phyloP scores from a whole-genome alignment of 1,140 invertebrate genomes.

The Diprion similis region DNA sequence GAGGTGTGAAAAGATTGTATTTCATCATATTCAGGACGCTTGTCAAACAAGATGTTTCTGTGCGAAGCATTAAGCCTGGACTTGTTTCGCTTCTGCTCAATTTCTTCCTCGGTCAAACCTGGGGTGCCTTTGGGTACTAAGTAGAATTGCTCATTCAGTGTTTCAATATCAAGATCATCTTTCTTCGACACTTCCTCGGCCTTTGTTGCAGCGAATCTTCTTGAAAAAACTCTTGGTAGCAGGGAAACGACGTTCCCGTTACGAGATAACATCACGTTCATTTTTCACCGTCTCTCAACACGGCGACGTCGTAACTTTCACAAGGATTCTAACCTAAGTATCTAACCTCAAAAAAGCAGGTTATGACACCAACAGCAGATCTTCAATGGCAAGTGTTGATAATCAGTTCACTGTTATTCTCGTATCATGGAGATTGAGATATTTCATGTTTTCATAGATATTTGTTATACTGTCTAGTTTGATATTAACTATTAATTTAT shows the following conservation, averaged over 20 bases:
- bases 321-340: no score
- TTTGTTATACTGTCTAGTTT: no score
- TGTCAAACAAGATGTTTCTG: constrained; percentile 62
- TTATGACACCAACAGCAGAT: no score
- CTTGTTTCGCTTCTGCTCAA: constrained; percentile 64
- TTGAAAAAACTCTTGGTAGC: neutral
- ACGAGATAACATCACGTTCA: neutral
- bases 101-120: constrained; percentile 36
- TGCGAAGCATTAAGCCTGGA: constrained; percentile 64
- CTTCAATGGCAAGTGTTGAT: no score
- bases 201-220: neutral
- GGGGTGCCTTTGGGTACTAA: neutral
- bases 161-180: neutral
- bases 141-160: neutral
- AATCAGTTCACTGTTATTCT: no score
- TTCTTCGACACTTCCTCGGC: neutral
- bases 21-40: constrained; percentile 60
- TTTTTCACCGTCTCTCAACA: neutral
- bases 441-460: no score
- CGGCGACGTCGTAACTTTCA: no score
- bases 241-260: neutral
- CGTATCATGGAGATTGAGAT: no score
- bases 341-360: no score
- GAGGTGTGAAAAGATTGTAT: constrained; percentile 62
- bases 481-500: no score